These are phyloP conservation scores for Unio pictorum DNA, from an alignment of 2,888 invertebrate genomes.

Conservation along the genomic window DNA sequence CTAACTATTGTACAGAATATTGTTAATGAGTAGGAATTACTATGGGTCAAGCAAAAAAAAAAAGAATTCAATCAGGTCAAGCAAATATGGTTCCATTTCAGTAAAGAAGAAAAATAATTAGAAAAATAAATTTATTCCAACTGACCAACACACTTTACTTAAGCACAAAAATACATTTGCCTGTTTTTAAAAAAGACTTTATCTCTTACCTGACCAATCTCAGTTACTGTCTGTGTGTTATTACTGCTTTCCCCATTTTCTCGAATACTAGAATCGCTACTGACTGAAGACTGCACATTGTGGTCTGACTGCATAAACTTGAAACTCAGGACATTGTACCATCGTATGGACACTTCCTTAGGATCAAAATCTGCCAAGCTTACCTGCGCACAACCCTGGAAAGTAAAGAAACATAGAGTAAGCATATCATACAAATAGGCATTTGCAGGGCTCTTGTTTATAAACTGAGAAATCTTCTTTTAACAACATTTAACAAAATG, in stretches of 20 bases:
- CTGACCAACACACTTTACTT: no score
- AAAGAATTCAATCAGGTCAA: no score
- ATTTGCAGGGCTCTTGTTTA: not conserved
- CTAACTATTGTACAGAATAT: no score
- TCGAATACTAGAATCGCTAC: slow-evolving; percentile 11
- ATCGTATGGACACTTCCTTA: slow-evolving; percentile 85
- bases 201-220: not conserved
- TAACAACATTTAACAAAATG: no score
- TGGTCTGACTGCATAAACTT: slow-evolving; percentile 80
- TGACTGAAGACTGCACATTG: slow-evolving; percentile 17
- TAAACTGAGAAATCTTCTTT: no score
- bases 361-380: slow-evolving; percentile 95
- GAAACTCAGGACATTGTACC: slow-evolving; percentile 95
- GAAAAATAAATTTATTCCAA: no score
- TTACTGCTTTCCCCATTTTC: slow-evolving; percentile 6
- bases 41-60: no score
- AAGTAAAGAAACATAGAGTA: slow-evolving; percentile 4
- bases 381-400: slow-evolving; percentile 93
- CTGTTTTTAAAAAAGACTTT: not conserved
- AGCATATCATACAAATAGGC: not conserved
- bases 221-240: not conserved
- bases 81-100: no score
- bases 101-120: no score
- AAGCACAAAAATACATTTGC: not conserved
- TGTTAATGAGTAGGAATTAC: no score